Evolutionary conservation across 2,888 invertebrate genomes (phyloP), one percentile per base, ranked within the genome.

Genomic region (Hemaris fuciformis): DNA sequence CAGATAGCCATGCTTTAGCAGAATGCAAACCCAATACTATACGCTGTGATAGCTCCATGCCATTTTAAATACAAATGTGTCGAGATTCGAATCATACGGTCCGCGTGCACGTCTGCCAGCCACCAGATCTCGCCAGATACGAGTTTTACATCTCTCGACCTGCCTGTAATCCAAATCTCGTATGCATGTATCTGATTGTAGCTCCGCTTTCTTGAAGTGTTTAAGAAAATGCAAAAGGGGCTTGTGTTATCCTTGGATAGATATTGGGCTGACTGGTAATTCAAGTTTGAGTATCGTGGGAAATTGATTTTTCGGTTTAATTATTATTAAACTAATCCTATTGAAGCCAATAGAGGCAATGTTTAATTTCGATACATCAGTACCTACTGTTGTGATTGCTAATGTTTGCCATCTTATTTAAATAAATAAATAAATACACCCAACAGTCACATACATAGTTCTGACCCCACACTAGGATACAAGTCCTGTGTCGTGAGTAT

Each of bases 61-160:
- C 18, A 53, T 18, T 53, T 53, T 27, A 53, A 31, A 53, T 53
- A 53, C 53, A 53, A 53, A 53, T 53, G 53, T 53, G 53, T 53
- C 18, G 27, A 53, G 53, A 53, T 31, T 31, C 10, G 18, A 27
- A 53, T 27, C 53, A 31, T 10, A 31, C 53, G 31, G 18, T 53
- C 18, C 53, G 53, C 53, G 8, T 53, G 3, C 31, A 18, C 53
- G 31, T 53, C 53, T 53, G 31, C 53, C 23, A 31, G 31, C 3
- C 31, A 27, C 31, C 31, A 31, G 48, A 53, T 31, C 53, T 53
- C 53, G 18, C 25, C 7, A 48, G 15, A 27, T 48, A 48, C 23
- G 27, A 27, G 46, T 46, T 46, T 48, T 31, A 53, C 53, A 53
- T 53, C 53, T 53, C 27, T 53, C 31, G 53, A 53, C 31, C 15